Base-by-base conservation (phyloP, 2,113 vertebrate genomes). In the Aspidoscelis tigris region DNA sequence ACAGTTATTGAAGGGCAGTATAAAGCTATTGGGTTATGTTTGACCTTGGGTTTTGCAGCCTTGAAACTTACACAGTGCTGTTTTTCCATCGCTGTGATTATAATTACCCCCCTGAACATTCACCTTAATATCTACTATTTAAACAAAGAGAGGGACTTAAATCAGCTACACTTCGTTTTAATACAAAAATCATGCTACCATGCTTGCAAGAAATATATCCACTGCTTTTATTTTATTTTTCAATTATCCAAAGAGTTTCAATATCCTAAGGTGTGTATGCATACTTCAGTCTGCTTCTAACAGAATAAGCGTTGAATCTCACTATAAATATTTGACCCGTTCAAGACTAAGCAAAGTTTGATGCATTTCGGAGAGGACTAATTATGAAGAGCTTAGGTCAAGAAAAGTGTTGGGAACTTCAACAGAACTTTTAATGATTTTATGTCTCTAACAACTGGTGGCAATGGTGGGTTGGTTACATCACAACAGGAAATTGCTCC, bases 111-210 rank as follows among this genome's bases (percentile, higher is more conserved):
- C 87, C 39, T 86, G 92, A 83, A 90, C 89, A 78, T 86, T 92
- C 85, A 87, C 47, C 3, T 6, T 68, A 72, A 87, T 39, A 61
- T 66, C 68, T 86, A 87, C 69, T 43, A 55, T 71, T 55, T 81
- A 81, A 72, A 78, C 65, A 90, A 90, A 86, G 80, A 50, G 55
- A 91, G 82, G 88, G 83, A 76, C 80, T 84, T 24, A 73, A 91
- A 83, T 87, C 91, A 81, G 89, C 74, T 47, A 65, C 75, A n/a
- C 64, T 78, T 61, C 39, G 16, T 90, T 93, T 92, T 80, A 79
- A 91, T 82, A 87, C 84, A 88, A 89, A 71, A 76, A 66, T 86
- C 93, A 90, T 93, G 92, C 92, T 92, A 53, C 76, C 87, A 90
- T 88, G 93, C 93, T 90, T 14, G 64, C 84, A 87, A 86, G 6